A percentile compares a stretch with the other conserved stretches of the same genome.
phyloP scores from a whole-genome alignment of 2,888 invertebrate species.

The Meta bourneti region DNA sequence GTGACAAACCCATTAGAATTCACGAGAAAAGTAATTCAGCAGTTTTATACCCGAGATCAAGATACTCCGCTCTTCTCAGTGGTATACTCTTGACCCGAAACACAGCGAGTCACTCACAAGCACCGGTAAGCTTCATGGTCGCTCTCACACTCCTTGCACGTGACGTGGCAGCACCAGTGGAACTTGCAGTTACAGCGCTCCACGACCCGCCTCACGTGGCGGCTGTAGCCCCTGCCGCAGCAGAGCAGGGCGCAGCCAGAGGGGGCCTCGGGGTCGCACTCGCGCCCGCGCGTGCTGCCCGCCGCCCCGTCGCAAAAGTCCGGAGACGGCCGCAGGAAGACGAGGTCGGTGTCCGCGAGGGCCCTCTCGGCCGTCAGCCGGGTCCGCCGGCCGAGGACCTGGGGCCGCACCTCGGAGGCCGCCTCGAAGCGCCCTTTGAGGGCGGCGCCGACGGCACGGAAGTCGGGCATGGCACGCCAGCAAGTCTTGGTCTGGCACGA shows the following conservation, averaged over 20 bases:
- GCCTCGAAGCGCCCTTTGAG: constrained; percentile 82
- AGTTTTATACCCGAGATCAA: no score
- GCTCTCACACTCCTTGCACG: constrained; percentile 88
- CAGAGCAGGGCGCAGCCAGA: constrained; percentile 93
- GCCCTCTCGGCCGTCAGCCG: constrained; percentile 79
- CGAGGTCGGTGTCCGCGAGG: constrained; percentile 80
- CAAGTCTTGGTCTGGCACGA: constrained; percentile 81
- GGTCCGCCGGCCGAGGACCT: constrained; percentile 79
- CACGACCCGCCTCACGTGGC: constrained; percentile 85
- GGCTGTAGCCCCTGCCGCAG: constrained; percentile 88
- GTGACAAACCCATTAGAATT: no score
- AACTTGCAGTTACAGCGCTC: constrained; percentile 93
- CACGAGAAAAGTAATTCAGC: no score
- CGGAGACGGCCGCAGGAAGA: constrained; percentile 80
- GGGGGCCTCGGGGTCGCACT: constrained; percentile 82
- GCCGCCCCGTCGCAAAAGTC: constrained; percentile 81
- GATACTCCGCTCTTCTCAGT: no score
- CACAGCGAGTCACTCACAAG: constrained; percentile 6
- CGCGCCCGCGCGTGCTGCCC: constrained; percentile 81
- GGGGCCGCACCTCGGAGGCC: constrained; percentile 81
- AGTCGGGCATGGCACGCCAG: constrained; percentile 81
- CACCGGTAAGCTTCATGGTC: constrained; percentile 77
- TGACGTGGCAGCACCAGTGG: constrained; percentile 95
- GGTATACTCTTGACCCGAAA: no score
- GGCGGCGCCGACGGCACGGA: constrained; percentile 81